These are phyloP conservation scores for Verasper variegatus DNA, from an alignment of 2,113 vertebrate species.

Conservation along the genomic window DNA sequence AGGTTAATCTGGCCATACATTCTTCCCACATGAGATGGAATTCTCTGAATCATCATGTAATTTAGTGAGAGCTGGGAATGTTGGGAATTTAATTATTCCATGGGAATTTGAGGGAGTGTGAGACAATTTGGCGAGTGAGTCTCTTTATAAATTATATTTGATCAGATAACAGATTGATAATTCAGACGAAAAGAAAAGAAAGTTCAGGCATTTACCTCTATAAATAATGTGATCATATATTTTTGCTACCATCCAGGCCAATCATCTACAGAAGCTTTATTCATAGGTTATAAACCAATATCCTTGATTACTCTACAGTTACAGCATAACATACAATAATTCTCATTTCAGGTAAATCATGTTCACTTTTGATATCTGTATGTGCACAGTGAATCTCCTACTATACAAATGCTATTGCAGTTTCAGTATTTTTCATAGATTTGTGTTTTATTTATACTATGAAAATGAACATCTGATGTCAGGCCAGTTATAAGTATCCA, in stretches of 20 bases:
- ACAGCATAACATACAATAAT: neutral
- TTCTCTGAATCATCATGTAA: neutral
- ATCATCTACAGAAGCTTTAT: neutral
- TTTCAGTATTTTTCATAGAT: conserved; percentile 22
- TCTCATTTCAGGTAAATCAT: neutral
- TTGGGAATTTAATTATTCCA: neutral
- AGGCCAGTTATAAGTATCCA: conserved; percentile 48
- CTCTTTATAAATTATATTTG: neutral
- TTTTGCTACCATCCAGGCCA: neutral
- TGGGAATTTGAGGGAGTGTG: neutral
- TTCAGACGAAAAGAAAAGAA: neutral
- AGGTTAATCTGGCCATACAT: neutral
- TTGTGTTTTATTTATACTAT: conserved; percentile 29
- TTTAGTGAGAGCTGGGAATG: neutral
- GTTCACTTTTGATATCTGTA: conserved; percentile 1
- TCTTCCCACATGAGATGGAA: neutral
- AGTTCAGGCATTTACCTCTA: neutral
- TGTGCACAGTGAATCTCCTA: neutral
- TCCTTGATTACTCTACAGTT: neutral
- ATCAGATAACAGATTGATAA: neutral
- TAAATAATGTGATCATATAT: neutral
- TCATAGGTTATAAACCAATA: neutral
- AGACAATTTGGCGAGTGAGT: neutral
- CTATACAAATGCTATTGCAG: conserved; percentile 12
- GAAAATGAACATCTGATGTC: conserved; percentile 9